Percentiles rank a stretch among this genome's conserved stretches.
phyloP scores from a whole-genome alignment of 1,140 invertebrate species.

The Adelges cooleyi region DNA sequence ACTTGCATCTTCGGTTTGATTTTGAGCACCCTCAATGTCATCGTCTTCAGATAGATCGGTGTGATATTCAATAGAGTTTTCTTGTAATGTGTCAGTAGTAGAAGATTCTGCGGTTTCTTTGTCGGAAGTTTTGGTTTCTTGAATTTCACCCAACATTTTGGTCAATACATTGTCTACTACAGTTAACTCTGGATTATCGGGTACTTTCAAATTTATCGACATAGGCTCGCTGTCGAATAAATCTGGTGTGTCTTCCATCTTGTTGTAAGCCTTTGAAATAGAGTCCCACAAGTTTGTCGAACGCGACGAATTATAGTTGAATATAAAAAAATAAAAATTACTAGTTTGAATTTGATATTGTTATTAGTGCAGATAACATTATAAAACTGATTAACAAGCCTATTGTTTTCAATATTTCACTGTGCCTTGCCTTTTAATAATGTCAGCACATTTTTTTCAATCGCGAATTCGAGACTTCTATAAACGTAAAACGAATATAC shows the following conservation, averaged over 20 bases:
- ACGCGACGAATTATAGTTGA: neutral
- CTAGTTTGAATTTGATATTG: neutral
- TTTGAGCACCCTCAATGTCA: neutral
- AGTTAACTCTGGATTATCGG: neutral
- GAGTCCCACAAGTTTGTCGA: neutral
- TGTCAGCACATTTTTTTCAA: too few species aligned
- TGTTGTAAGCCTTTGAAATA: neutral
- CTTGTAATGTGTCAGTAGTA: neutral
- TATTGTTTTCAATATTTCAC: too few species aligned
- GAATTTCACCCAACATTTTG: neutral
- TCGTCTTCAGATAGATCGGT: neutral
- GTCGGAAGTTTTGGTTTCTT: neutral
- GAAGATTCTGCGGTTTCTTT: neutral
- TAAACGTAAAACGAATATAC: too few species aligned
- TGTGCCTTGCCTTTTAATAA: too few species aligned
- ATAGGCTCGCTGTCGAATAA: constrained; percentile 13
- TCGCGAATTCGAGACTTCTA: too few species aligned
- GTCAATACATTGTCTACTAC: neutral
- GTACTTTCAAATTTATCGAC: neutral
- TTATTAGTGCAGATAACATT: neutral
- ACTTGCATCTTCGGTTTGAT: neutral
- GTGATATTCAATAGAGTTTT: neutral
- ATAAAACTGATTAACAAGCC: too few species aligned
- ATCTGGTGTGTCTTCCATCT: constrained; percentile 11
- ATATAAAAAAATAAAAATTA: neutral